A percentile compares a stretch with the other conserved stretches of the same genome.
phyloP scores from a whole-genome alignment of 2,113 vertebrate species.

The Tursiops truncatus region DNA sequence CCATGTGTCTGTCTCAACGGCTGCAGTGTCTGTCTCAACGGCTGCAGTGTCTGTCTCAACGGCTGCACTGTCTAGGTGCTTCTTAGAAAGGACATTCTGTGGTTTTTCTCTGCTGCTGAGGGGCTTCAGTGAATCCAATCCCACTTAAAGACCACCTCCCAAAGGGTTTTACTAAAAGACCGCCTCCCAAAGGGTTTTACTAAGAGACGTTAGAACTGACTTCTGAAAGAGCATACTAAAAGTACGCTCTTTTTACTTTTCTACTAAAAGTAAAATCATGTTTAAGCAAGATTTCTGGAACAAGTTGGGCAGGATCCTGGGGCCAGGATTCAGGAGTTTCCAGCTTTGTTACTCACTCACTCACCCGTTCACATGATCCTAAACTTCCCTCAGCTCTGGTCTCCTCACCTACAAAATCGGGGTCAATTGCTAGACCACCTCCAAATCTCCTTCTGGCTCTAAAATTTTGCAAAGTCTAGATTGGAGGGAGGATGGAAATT shows the following conservation, averaged over 20 bases:
- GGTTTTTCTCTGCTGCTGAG: neutral
- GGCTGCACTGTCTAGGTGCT: neutral
- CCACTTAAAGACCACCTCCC: neutral
- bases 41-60: no score
- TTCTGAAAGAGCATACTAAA: neutral
- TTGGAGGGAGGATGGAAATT: neutral
- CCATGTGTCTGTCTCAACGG: neutral
- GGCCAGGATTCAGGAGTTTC: neutral
- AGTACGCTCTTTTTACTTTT: neutral
- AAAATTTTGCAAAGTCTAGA: neutral
- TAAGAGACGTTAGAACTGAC: neutral
- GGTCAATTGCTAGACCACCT: neutral
- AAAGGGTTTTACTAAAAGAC: neutral
- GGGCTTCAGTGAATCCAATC: neutral
- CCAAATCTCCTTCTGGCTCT: neutral
- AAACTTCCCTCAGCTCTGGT: neutral
- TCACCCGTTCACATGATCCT: neutral
- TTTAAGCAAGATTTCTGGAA: conserved; percentile 39
- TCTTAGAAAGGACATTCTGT: neutral
- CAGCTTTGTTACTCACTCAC: neutral
- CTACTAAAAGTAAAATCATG: neutral
- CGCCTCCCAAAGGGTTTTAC: neutral
- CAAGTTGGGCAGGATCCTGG: neutral
- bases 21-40: neutral
- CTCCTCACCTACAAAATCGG: neutral